Evolutionary conservation across 2,888 invertebrate species (phyloP).

Genomic region (Drosophila lacicola): DNA sequence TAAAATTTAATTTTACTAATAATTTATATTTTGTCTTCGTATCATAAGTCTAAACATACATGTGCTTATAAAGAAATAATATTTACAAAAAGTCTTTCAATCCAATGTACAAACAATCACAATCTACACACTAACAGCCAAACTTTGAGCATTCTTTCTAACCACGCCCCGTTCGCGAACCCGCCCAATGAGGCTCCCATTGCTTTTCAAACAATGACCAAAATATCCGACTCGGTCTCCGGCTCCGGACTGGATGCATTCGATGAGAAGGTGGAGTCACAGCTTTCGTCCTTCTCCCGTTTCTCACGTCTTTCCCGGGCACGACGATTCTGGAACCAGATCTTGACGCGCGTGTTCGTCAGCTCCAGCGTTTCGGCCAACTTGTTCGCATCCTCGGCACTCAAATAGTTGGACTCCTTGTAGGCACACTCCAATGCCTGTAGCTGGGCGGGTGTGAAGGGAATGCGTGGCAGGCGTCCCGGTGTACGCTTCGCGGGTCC

Average conservation of each 20-base stretch:
- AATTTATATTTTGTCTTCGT: slow-evolving; percentile 27
- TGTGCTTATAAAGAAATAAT: background rate
- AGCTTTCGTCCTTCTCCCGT: slow-evolving; percentile 82
- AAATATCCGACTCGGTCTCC: slow-evolving; percentile 63
- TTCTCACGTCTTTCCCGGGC: slow-evolving; percentile 91
- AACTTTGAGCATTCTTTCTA: background rate
- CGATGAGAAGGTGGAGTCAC: slow-evolving; percentile 83
- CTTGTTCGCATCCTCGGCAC: slow-evolving; percentile 88
- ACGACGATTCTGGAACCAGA: slow-evolving; percentile 93
- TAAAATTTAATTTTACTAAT: background rate
- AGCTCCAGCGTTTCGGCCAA: slow-evolving; percentile 87
- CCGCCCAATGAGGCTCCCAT: background rate
- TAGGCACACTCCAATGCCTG: slow-evolving; percentile 88
- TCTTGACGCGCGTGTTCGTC: slow-evolving; percentile 89
- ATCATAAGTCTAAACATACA: slow-evolving; percentile 1
- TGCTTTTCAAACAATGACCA: slow-evolving; percentile 49
- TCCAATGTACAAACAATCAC: slow-evolving; percentile 27
- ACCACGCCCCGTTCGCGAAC: background rate
- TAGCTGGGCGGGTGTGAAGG: slow-evolving; percentile 89
- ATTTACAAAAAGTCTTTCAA: slow-evolving; percentile 19
- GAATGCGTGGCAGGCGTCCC: slow-evolving; percentile 89
- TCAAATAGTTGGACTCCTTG: slow-evolving; percentile 88
- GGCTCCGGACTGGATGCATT: slow-evolving; percentile 83
- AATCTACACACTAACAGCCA: slow-evolving; percentile 36
- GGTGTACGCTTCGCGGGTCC: slow-evolving; percentile 86